phyloP scores from a whole-genome alignment of 2,888 invertebrate genomes.

The Flexamia atlantica region DNA sequence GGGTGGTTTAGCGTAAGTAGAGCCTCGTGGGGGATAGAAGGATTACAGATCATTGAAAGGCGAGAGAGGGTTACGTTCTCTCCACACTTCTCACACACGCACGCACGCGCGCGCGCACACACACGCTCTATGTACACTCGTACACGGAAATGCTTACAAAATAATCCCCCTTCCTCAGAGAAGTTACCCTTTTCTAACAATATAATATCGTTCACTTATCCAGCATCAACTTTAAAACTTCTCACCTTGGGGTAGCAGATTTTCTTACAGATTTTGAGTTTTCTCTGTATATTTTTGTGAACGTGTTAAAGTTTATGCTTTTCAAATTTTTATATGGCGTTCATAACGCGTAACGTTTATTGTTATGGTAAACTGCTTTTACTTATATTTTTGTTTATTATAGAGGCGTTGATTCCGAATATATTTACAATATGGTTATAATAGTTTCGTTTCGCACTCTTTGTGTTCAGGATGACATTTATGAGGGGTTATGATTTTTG shows the following conservation, averaged over 20 bases:
- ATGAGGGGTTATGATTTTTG: too few relatives aligned
- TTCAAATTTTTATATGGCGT: too few relatives aligned
- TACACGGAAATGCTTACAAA: constrained; percentile 18
- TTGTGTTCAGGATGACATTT: too few relatives aligned
- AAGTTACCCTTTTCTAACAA: too few relatives aligned
- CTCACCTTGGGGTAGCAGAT: neutral
- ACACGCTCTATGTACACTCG: neutral
- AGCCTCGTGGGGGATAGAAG: constrained; percentile 1
- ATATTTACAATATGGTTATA: too few relatives aligned
- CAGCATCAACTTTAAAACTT: neutral
- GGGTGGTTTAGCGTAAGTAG: constrained; percentile 18
- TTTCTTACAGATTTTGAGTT: neutral
- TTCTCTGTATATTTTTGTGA: too few relatives aligned
- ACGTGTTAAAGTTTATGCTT: too few relatives aligned
- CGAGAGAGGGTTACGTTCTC: constrained; percentile 44
- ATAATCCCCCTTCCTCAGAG: neutral
- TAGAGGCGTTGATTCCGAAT: too few relatives aligned
- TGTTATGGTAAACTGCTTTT: too few relatives aligned
- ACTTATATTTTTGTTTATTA: too few relatives aligned
- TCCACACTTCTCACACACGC: neutral
- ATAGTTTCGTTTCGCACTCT: too few relatives aligned
- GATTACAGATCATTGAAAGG: constrained; percentile 51
- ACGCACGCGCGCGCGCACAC: neutral
- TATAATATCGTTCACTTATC: neutral
- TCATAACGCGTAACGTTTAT: too few relatives aligned